Conservation (phyloP, 1,140 invertebrate genomes). For the Hesperophylax magnus region DNA sequence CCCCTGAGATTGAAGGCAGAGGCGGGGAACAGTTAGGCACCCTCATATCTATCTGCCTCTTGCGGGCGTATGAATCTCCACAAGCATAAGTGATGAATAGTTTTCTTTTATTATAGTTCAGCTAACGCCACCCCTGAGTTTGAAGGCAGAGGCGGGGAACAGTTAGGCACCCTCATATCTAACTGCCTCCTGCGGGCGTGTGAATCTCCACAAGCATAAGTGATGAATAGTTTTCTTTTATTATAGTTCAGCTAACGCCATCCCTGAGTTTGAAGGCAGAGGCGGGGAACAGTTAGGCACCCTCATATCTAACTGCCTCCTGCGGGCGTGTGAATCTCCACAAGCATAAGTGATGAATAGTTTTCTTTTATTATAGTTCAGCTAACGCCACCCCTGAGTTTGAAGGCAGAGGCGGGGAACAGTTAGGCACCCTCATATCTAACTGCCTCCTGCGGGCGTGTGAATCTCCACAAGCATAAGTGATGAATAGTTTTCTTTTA, state of each 20-base stretch:
- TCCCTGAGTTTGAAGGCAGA: conserved; percentile 94
- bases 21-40: conserved; percentile 92
- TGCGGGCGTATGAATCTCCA: conserved; percentile 83
- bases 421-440: conserved; percentile 87
- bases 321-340: conserved; percentile 83
- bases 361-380: conserved; percentile 75
- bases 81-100: conserved; percentile 66
- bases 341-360: conserved; percentile 66
- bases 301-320: conserved; percentile 85
- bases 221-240: conserved; percentile 30
- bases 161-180: conserved; percentile 87
- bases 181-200: conserved; percentile 85
- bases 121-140: conserved; percentile 96
- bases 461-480: conserved; percentile 76
- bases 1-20: conserved; percentile 94
- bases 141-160: conserved; percentile 94
- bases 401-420: conserved; percentile 94
- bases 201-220: conserved; percentile 76
- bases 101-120: conserved; percentile 75
- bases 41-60: conserved; percentile 85
- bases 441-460: conserved; percentile 85
- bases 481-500: conserved; percentile 30
- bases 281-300: conserved; percentile 92
- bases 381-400: conserved; percentile 96
- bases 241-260: conserved; percentile 92